These are phyloP conservation scores for Nycticorax nycticorax DNA, from an alignment of 2,113 vertebrate genomes.

Conservation along the genomic window DNA sequence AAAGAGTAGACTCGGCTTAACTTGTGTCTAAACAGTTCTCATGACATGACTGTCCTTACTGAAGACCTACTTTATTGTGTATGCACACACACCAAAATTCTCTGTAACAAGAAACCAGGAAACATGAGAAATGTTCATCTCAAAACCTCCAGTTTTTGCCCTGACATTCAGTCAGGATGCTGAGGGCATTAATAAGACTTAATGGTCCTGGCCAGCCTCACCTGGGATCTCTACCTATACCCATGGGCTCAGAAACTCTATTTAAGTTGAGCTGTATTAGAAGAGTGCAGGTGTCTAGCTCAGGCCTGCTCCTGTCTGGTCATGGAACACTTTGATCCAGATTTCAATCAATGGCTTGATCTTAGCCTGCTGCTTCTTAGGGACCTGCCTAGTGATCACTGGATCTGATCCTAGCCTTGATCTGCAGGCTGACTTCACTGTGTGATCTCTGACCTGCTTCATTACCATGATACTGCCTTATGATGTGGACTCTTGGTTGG, in stretches of 20 bases:
- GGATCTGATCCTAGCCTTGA: neutral
- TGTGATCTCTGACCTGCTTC: neutral
- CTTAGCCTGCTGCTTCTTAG: neutral
- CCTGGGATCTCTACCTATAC: neutral
- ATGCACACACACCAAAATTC: neutral
- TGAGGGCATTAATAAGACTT: neutral
- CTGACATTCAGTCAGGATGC: neutral
- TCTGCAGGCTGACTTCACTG: neutral
- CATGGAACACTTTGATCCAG: neutral
- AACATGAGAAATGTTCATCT: neutral
- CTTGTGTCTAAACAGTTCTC: neutral
- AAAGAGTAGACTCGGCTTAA: neutral
- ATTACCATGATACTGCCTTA: neutral
- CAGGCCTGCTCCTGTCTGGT: neutral
- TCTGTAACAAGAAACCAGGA: neutral
- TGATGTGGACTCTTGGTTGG: neutral
- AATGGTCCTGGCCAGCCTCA: neutral
- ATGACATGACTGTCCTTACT: neutral
- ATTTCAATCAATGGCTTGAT: neutral
- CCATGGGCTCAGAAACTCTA: neutral
- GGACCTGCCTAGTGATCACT: neutral
- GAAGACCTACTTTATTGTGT: neutral
- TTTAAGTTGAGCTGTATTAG: neutral
- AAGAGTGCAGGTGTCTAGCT: neutral
- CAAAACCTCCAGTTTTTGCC: neutral